phyloP scores from a whole-genome alignment of 2,888 invertebrate species.

The Oasisia sp. region DNA sequence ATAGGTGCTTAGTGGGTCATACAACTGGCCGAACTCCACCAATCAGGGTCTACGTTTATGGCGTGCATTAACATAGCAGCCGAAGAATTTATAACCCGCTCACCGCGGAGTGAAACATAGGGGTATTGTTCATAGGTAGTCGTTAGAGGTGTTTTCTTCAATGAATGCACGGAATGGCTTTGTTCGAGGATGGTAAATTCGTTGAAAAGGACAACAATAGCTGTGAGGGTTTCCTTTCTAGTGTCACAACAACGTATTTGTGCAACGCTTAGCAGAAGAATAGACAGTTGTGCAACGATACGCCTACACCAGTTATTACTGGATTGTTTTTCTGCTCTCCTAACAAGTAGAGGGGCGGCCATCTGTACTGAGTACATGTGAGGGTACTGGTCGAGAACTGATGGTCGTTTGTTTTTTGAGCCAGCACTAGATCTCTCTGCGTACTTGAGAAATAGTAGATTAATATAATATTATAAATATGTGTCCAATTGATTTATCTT shows the following conservation, averaged over 20 bases:
- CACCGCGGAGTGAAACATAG: background rate
- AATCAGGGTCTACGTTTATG: background rate
- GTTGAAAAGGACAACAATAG: slow-evolving; percentile 17
- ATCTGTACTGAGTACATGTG: background rate
- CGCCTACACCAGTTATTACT: background rate
- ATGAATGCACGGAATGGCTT: background rate
- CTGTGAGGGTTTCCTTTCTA: background rate
- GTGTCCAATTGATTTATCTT: background rate
- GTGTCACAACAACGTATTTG: background rate
- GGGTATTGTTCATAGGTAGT: background rate
- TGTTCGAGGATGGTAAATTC: background rate
- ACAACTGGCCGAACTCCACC: background rate
- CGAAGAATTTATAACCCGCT: background rate
- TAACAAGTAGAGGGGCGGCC: background rate
- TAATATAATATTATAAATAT: no score
- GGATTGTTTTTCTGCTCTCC: background rate
- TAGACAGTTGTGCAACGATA: background rate
- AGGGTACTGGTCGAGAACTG: background rate
- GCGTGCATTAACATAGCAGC: background rate
- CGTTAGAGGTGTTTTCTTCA: background rate
- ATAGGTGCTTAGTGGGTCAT: no score
- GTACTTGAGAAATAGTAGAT: background rate
- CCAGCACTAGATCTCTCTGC: background rate
- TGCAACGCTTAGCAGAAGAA: background rate
- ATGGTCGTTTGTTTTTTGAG: background rate